phyloP scores from a whole-genome alignment of 2,113 vertebrate genomes.

The Elanus axillaris region DNA sequence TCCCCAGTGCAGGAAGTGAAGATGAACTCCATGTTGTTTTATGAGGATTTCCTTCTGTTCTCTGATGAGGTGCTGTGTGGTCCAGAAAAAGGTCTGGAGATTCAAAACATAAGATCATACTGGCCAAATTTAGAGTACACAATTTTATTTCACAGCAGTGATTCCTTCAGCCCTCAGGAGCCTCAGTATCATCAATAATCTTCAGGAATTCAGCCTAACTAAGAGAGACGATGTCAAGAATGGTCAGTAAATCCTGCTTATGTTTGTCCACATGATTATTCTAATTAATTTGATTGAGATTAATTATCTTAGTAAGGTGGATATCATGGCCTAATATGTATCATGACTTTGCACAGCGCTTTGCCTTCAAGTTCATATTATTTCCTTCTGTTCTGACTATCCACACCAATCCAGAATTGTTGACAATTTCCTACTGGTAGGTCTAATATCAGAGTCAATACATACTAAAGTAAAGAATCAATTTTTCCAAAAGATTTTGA shows the following conservation, averaged over 20 bases:
- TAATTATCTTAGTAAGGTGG: not conserved
- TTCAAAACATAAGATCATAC: not conserved
- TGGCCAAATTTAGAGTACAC: not conserved
- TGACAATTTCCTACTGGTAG: not conserved
- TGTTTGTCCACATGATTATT: conserved; percentile 43
- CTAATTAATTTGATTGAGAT: conserved; percentile 49
- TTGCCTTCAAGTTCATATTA: not conserved
- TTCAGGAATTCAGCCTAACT: conserved; percentile 12
- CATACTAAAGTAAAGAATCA: not conserved
- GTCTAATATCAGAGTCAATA: not conserved
- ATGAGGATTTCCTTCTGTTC: not conserved
- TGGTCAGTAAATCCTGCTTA: conserved; percentile 19
- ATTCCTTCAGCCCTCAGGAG: not conserved
- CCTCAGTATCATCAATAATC: conserved; percentile 8
- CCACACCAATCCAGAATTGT: not conserved
- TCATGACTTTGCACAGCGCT: not conserved
- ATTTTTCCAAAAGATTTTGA: not conserved
- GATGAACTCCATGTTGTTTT: not conserved
- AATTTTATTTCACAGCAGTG: not conserved
- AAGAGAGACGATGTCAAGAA: conserved; percentile 34
- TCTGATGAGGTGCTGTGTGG: not conserved
- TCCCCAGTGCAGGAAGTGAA: not conserved
- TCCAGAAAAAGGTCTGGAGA: not conserved
- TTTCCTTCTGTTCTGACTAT: not conserved
- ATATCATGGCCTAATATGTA: not conserved